Evolutionary conservation across 2,888 invertebrate species (phyloP).

Genomic region (Acheta domesticus): DNA sequence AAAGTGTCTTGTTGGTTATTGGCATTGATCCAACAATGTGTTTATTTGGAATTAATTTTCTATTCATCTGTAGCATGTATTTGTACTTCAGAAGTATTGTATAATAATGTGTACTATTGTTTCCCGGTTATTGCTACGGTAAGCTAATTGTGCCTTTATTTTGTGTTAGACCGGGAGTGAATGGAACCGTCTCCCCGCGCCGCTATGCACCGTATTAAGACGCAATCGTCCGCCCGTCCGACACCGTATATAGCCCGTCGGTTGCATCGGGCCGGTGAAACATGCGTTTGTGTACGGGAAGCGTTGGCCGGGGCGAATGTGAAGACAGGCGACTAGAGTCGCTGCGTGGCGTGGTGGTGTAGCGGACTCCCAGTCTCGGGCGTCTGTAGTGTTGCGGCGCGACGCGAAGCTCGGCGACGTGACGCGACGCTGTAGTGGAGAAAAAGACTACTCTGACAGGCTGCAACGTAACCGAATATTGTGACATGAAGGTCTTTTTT

Average conservation of each 20-base stretch:
- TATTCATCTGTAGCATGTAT: not conserved
- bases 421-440: slow-evolving; percentile 11
- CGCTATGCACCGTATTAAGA: slow-evolving; percentile 79
- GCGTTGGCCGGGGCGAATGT: slow-evolving; percentile 31
- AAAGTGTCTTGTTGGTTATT: not conserved
- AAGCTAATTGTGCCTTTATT: slow-evolving; percentile 40
- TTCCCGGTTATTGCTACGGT: not conserved
- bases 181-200: slow-evolving; percentile 78
- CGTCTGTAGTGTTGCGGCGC: slow-evolving; percentile 7
- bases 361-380: slow-evolving; percentile 21
- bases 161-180: slow-evolving; percentile 66
- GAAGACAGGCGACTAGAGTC: slow-evolving; percentile 29
- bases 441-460: slow-evolving; percentile 6
- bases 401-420: slow-evolving; percentile 11
- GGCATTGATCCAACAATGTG: not conserved
- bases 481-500: not conserved
- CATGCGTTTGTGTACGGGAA: slow-evolving; percentile 31
- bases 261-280: slow-evolving; percentile 29
- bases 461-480: not conserved
- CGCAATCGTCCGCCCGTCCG: slow-evolving; percentile 30
- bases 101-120: not conserved
- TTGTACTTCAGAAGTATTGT: not conserved
- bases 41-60: not conserved
- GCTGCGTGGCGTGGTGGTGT: slow-evolving; percentile 27
- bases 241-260: slow-evolving; percentile 30